Evolutionary conservation across 2,113 vertebrate genomes (phyloP), one percentile per base, ranked within the genome.

Genomic region (Fulmarus glacialis): DNA sequence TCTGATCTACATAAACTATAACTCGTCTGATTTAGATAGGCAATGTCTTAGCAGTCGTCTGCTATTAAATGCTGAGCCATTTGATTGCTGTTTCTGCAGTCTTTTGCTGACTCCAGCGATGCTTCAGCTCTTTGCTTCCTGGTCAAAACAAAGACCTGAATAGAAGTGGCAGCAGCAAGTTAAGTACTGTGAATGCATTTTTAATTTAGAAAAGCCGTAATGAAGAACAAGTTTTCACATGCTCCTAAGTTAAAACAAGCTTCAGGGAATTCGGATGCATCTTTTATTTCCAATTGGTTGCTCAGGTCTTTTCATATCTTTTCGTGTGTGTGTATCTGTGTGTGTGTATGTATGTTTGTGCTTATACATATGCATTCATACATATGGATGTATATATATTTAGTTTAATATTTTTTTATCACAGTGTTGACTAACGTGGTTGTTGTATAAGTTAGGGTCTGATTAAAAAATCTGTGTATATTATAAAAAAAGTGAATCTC

Each of bases 51-150:
- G 81, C 36, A 96, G 53, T 92, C 78, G 82, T 92, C 68, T 91
- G 48, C 73, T 85, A 14, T 94, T 68, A 90, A 73, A 52, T 85
- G 91, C 94, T 96, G 93, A 82, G 14, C 96, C 89, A 95, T 80
- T 93, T 96, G 91, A 96, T 95, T 91, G 66, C 87, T 56, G 11
- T 75, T 91, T 89, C 89, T 95, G 80, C 43, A 84, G 68, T 42
- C 48, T 94, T 90, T 84, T 95, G 93, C 94, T 97, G 94, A 97
- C 81, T 96, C 73, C 53, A 92, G 77, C 1, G 7, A 60, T 78
- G 53, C 64, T 92, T 96, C 80, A 96, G 59, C 82, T 92, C 63
- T 86, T 78, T 36, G 43, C 90, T 96, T 97, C 90, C 90, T 92
- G 92, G 70, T 82, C 90, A 80, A 94, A 95, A 79, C 52, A 90